These are phyloP conservation scores for Cerceris rybyensis DNA, from an alignment of 2,888 invertebrate genomes.

Conservation along the genomic window DNA sequence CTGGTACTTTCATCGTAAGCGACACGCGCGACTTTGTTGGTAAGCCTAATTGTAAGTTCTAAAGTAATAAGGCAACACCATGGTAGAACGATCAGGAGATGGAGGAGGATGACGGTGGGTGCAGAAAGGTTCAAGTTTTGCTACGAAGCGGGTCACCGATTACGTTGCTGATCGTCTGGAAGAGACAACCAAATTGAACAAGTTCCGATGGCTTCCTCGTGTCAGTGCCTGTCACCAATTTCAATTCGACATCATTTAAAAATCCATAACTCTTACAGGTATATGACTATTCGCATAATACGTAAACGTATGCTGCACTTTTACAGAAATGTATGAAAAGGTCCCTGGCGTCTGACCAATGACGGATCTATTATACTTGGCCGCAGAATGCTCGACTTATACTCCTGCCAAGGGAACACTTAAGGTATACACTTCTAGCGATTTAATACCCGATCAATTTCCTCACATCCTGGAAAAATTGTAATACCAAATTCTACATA, in stretches of 20 bases:
- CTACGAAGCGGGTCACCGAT: conserved; percentile 76
- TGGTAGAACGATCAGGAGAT: conserved; percentile 59
- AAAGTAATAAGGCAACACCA: conserved; percentile 78
- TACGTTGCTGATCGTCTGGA: conserved; percentile 76
- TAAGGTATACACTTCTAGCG: too few species aligned
- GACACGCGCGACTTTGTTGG: conserved; percentile 65
- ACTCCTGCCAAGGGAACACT: too few species aligned
- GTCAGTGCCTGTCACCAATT: conserved; percentile 35
- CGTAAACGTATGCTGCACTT: too few species aligned
- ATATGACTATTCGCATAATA: too few species aligned
- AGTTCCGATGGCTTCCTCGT: conserved; percentile 73
- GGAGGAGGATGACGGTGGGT: conserved; percentile 50
- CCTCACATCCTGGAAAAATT: too few species aligned
- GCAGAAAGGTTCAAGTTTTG: conserved; percentile 67
- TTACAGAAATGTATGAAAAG: too few species aligned
- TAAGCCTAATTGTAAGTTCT: conserved; percentile 76
- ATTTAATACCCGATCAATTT: too few species aligned
- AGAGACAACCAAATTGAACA: conserved; percentile 76
- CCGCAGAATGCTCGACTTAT: too few species aligned
- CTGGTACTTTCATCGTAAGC: conserved; percentile 52
- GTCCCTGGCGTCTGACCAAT: too few species aligned
- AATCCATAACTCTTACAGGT: background rate
- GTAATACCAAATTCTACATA: too few species aligned
- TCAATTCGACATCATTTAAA: background rate
- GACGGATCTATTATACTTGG: too few species aligned